Evolutionary conservation across 2,113 vertebrate species (phyloP), one percentile per base, ranked within the genome.

Genomic region (Nothoprocta pentlandii): DNA sequence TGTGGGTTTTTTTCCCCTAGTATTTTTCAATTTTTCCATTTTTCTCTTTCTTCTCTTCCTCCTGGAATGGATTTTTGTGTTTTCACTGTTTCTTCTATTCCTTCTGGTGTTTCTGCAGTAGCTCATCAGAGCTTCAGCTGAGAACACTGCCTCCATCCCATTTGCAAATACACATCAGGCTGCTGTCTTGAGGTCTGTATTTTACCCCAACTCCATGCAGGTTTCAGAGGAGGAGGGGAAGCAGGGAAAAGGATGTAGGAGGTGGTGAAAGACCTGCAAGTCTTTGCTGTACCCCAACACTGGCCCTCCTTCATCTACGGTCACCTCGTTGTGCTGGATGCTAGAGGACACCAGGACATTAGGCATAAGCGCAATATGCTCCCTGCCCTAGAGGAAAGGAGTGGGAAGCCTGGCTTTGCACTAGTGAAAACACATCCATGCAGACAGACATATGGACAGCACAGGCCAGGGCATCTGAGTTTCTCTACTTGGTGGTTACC

Each of bases 71-170:
- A 30, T 26, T 85, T 90, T 88, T 73, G 68, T 80, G 10, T 32
- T 81, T 92, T 14, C 80, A 69, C 15, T 64, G 17, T 51, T 95
- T 36, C 68, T 78, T 58, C 59, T 83, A 42, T 20, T 80, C 41
- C 20, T 84, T 54, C 46, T 46, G 59, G 17, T 56, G 51, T 63
- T 82, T 87, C 67, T 73, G 76, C 23, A 42, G 32, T 10, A 46
- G 6, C 12, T 32, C 19, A 76, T 17, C 59, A 85, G 68, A 81
- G 51, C 34, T 51, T 61, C 73, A 68, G 46, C 32, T 85, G 70
- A 85, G 80, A 94, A 41, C 20, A 83, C 7, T 3, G 28, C 46
- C 25, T 78, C 42, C 39, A 10, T 59, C 16, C 13, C 2, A 2
- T 53, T 83, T 70, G 78, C 64, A 88, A 67, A 83, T 4, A 51